Evolutionary conservation across 2,888 invertebrate species (phyloP), one percentile per base, ranked within the genome.

Genomic region (Lottia gigantea): DNA sequence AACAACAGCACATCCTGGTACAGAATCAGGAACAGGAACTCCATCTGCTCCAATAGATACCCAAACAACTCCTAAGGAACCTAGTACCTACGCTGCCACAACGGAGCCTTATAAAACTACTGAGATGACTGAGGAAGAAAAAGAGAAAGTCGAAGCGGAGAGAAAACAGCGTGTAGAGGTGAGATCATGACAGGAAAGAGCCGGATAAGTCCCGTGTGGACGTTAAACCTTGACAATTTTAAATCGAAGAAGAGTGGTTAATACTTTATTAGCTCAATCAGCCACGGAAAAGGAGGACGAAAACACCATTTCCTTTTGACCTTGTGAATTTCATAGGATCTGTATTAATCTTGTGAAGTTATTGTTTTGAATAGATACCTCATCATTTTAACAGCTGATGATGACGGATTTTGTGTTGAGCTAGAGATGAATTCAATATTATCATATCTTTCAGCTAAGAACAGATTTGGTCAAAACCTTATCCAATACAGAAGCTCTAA

Each of bases 381-480:
- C n/a, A n/a, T n/a, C n/a, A n/a, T n/a, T n/a, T n/a, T n/a, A n/a
- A n/a, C n/a, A n/a, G n/a, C n/a, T n/a, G 11, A 0, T 23, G 23
- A 1, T 61, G 61, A 61, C 14, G 8, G 19, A 23, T 15, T 23
- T 15, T 61, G 15, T 31, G 4, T n/a, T n/a, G n/a, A n/a, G n/a
- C n/a, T n/a, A n/a, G n/a, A n/a, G n/a, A n/a, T n/a, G n/a, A n/a
- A n/a, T n/a, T 31, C 31, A 31, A 2, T 40, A 1, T 40, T 14
- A 6, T 47, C 62, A 61, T 72, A 19, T 62, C 67, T 71, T 67
- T 7, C 69, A 82, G 82, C 64, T 82, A 46, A 71, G 82, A 15
- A 79, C 79, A 2, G 71, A 74, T 26, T 76, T 81, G 2, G 71
- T 78, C 15, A 77, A 71, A 31, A 75, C 78, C 8, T 67, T 82